Percentiles rank a stretch among this genome's conserved stretches.
phyloP scores from a whole-genome alignment of 2,113 vertebrate genomes.

The Eolophus roseicapilla region DNA sequence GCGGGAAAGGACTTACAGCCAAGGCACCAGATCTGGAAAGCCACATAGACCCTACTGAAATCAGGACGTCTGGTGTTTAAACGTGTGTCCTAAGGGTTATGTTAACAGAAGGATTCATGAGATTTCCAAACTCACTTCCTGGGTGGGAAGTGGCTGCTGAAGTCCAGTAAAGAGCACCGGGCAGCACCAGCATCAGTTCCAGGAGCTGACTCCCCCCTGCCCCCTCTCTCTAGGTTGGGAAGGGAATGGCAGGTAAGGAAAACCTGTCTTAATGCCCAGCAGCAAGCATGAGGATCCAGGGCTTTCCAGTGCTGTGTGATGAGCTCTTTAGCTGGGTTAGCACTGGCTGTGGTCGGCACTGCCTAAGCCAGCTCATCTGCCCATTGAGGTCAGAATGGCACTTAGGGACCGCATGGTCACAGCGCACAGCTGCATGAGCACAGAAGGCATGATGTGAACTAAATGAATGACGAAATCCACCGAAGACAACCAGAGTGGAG shows the following conservation, averaged over 20 bases:
- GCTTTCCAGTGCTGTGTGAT: no score
- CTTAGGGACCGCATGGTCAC: accelerated
- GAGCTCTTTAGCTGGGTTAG: neutral
- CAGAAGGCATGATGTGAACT: neutral
- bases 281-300: neutral
- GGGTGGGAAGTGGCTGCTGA: neutral
- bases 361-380: neutral
- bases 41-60: neutral
- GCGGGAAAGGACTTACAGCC: neutral
- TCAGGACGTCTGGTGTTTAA: neutral
- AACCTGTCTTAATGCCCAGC: neutral
- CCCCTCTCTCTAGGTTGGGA: neutral
- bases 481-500: neutral
- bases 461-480: neutral
- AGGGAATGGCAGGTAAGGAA: neutral
- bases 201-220: no score
- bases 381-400: neutral
- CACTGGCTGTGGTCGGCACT: accelerated
- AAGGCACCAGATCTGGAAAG: neutral
- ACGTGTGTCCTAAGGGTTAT: neutral
- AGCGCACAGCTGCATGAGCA: neutral
- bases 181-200: no score
- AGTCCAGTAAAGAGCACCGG: no score
- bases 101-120: neutral
- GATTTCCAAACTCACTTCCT: no score